Conservation (phyloP, 2,888 invertebrate genomes). For the Himalopsyche kuldschensis region DNA sequence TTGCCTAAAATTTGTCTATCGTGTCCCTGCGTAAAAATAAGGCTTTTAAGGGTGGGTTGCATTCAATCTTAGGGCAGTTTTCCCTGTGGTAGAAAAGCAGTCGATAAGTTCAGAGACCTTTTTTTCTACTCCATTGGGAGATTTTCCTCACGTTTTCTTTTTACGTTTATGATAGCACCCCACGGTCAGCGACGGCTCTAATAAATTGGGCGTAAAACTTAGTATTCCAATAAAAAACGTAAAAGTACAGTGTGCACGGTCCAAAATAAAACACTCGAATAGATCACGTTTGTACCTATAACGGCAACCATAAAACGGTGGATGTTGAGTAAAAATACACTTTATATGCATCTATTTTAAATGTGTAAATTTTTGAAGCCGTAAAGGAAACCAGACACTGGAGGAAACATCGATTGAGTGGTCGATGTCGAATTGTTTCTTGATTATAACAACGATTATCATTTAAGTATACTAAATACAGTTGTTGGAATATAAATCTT, state of each 20-base stretch:
- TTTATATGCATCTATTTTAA: too few relatives aligned
- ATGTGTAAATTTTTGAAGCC: too few relatives aligned
- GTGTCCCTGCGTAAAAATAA: neutral
- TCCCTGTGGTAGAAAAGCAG: constrained; percentile 7
- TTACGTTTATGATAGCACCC: neutral
- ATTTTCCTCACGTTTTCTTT: neutral
- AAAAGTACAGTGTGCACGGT: neutral
- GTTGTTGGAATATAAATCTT: too few relatives aligned
- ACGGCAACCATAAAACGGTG: too few relatives aligned
- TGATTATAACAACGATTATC: too few relatives aligned
- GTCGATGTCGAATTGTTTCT: too few relatives aligned
- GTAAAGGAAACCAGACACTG: too few relatives aligned
- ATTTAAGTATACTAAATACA: too few relatives aligned
- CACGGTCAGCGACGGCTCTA: neutral
- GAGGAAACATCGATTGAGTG: too few relatives aligned
- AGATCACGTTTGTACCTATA: too few relatives aligned
- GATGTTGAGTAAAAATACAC: too few relatives aligned
- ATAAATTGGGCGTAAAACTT: neutral
- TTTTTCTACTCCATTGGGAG: neutral
- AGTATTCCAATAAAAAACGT: neutral
- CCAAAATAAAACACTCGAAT: too few relatives aligned
- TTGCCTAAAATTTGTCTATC: neutral
- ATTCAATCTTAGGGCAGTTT: neutral
- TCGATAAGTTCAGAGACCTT: constrained; percentile 31
- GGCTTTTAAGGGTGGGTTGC: neutral